These are phyloP conservation scores for Steinernema khuongi DNA, from an alignment of 1,140 invertebrate species.

Conservation along the genomic window DNA sequence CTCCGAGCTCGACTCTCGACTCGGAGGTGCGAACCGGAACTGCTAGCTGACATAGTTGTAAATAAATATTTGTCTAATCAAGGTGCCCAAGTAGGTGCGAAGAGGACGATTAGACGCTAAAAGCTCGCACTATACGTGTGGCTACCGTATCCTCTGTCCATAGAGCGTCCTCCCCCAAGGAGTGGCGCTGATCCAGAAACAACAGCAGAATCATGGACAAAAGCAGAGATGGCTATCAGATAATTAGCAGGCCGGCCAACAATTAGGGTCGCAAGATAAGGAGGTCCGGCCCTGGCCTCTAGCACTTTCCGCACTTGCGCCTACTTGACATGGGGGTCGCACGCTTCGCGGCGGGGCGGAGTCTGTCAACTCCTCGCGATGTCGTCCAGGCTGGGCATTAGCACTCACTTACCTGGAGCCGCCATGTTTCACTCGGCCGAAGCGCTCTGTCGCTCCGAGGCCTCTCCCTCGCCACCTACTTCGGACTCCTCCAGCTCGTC, in stretches of 20 bases:
- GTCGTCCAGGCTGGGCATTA: neutral
- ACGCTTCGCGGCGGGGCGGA: neutral
- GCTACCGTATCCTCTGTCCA: too few species aligned
- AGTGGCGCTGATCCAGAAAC: too few species aligned
- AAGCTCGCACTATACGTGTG: too few species aligned
- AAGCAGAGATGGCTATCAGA: too few species aligned
- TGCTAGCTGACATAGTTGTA: neutral
- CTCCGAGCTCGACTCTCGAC: neutral
- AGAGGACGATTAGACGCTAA: too few species aligned
- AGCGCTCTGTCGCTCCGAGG: slow-evolving; percentile 4
- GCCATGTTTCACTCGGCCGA: slow-evolving; percentile 1
- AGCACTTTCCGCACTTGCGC: neutral
- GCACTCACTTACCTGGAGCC: slow-evolving; percentile 2
- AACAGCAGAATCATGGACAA: too few species aligned
- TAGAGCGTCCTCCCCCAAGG: too few species aligned
- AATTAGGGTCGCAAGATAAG: neutral
- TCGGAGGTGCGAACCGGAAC: neutral
- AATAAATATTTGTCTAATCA: neutral
- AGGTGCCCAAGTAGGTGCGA: neutral
- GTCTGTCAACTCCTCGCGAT: neutral
- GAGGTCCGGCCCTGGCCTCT: neutral
- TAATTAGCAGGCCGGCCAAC: too few species aligned
- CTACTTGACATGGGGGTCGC: slow-evolving; percentile 1
- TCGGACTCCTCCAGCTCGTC: neutral
- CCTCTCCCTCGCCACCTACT: neutral